Evolutionary conservation across 1,140 invertebrate genomes (phyloP).

Genomic region (Melanaphis sacchari): DNA sequence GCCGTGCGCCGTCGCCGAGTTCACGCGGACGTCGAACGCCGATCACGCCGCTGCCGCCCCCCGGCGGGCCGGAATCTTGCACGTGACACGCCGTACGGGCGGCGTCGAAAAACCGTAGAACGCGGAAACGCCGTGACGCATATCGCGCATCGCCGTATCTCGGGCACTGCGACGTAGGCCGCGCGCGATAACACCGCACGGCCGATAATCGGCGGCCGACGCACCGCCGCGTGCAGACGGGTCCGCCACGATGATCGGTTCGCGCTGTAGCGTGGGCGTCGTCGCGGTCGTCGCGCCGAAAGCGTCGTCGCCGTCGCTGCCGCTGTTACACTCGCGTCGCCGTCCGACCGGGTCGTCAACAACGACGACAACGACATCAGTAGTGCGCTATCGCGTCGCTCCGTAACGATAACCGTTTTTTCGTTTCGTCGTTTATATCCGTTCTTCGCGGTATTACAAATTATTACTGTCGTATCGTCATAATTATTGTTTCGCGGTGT

Average conservation of each 20-base stretch:
- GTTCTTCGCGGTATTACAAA: too few species aligned
- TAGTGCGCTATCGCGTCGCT: background rate
- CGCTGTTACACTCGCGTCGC: background rate
- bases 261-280: background rate
- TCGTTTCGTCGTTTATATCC: background rate
- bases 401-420: background rate
- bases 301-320: background rate
- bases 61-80: background rate
- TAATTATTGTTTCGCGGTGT: too few species aligned
- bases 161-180: too few species aligned
- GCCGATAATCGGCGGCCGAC: background rate
- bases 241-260: background rate
- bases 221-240: background rate
- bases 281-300: background rate
- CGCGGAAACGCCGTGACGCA: background rate
- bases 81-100: background rate
- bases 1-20: background rate
- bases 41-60: background rate
- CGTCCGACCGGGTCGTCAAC: background rate
- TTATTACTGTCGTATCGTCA: too few species aligned
- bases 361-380: background rate
- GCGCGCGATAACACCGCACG: background rate
- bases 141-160: too few species aligned
- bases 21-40: background rate
- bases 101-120: background rate